A percentile compares a stretch with the other conserved stretches of the same genome.
Evolutionary conservation across 2,888 invertebrate species (phyloP).

Genomic region (Eupithecia subumbrata): DNA sequence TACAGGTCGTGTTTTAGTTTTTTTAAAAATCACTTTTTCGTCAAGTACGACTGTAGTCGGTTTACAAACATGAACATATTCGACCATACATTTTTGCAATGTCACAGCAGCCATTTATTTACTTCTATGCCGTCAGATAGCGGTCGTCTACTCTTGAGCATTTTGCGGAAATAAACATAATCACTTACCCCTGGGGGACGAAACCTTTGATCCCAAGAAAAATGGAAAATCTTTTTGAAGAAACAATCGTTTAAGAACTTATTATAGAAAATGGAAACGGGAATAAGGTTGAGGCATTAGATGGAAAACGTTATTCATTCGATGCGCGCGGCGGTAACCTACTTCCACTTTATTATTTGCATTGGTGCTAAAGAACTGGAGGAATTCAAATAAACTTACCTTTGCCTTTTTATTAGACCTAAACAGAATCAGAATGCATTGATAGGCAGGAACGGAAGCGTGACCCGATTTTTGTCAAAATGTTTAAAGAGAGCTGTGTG

Average conservation of each 20-base stretch:
- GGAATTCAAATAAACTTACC: background rate
- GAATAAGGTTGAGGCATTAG: constrained; percentile 17
- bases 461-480: background rate
- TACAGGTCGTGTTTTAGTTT: too few species aligned
- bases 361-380: background rate
- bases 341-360: constrained; percentile 9
- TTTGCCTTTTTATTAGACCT: background rate
- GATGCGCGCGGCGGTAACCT: constrained; percentile 9
- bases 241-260: constrained; percentile 40
- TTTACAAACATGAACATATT: too few species aligned
- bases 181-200: constrained; percentile 20
- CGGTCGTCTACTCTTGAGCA: background rate
- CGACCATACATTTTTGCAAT: background rate
- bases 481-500: background rate
- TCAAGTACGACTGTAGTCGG: too few species aligned
- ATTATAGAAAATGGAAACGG: constrained; percentile 31
- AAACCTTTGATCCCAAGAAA: constrained; percentile 32
- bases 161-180: constrained; percentile 26
- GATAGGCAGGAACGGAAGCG: background rate
- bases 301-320: constrained; percentile 28
- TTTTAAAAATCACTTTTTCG: too few species aligned
- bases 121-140: background rate
- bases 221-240: constrained; percentile 34
- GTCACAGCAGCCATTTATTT: background rate
- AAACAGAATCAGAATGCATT: background rate